Percentiles rank a stretch among this genome's conserved stretches.
phyloP scores from a whole-genome alignment of 2,888 invertebrate genomes.

The Andrena haemorrhoa region DNA sequence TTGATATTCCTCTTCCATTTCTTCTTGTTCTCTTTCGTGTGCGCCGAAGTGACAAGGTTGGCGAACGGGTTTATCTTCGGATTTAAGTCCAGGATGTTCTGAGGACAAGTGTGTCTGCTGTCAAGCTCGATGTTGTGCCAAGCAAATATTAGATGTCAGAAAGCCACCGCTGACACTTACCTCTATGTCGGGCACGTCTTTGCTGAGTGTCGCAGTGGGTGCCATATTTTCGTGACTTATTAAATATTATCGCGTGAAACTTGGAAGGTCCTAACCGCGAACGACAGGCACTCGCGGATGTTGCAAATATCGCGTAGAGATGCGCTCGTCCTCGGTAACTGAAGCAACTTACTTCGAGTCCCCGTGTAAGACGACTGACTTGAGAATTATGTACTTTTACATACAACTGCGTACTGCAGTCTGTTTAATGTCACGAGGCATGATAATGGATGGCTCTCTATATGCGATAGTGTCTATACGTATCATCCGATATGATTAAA shows the following conservation, averaged over 20 bases:
- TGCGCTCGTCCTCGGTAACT: constrained; percentile 61
- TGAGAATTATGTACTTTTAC: not conserved
- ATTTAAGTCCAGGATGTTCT: constrained; percentile 95
- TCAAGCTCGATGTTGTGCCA: not conserved
- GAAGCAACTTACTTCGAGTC: constrained; percentile 76
- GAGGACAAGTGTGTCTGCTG: constrained; percentile 77
- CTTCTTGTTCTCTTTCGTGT: constrained; percentile 94
- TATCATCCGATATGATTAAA: not conserved
- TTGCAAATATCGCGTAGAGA: not conserved
- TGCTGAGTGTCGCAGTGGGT: constrained; percentile 86
- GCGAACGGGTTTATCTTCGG: constrained; percentile 92
- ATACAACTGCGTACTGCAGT: not conserved
- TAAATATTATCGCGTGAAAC: not conserved
- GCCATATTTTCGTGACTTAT: constrained; percentile 45
- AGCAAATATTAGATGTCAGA: not conserved
- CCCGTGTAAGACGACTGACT: not conserved
- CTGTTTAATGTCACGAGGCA: not conserved
- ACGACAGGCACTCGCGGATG: not conserved
- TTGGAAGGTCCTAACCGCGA: not conserved
- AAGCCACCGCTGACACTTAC: constrained; percentile 85
- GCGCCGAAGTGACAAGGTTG: constrained; percentile 92
- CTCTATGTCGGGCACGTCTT: constrained; percentile 93
- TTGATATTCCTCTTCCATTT: constrained; percentile 98
- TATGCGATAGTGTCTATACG: not conserved
- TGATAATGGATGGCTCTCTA: not conserved